phyloP scores from a whole-genome alignment of 2,888 invertebrate genomes.

The Dolichopus griseipennis region DNA sequence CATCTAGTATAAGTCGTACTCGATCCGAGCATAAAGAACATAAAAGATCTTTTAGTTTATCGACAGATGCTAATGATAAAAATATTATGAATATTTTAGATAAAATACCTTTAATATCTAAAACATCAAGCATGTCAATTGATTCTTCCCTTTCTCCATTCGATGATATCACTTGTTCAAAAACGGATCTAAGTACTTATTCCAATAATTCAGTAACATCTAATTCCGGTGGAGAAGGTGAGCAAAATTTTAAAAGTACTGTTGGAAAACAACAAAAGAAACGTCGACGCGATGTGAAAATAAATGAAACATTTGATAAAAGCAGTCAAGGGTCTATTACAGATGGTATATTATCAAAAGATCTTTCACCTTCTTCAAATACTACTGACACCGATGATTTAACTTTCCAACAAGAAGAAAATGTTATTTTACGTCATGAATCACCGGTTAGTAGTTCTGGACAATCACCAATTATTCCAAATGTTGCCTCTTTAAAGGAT shows the following conservation, averaged over 20 bases:
- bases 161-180: constrained; percentile 40
- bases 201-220: constrained; percentile 33
- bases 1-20: constrained; percentile 19
- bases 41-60: constrained; percentile 40
- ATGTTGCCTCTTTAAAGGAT: constrained; percentile 24
- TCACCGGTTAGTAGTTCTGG: constrained; percentile 12
- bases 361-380: constrained; percentile 40
- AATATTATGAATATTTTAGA: constrained; percentile 43
- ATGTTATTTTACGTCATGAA: constrained; percentile 19
- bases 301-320: constrained; percentile 44
- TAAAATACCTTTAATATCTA: constrained; percentile 42
- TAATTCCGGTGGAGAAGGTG: constrained; percentile 26
- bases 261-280: constrained; percentile 30
- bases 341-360: constrained; percentile 42
- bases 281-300: constrained; percentile 38
- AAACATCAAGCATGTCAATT: constrained; percentile 40
- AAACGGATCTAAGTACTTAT: constrained; percentile 39
- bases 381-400: constrained; percentile 42
- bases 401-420: constrained; percentile 43
- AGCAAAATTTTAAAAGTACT: constrained; percentile 16
- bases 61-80: constrained; percentile 27
- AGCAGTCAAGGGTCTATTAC: constrained; percentile 42
- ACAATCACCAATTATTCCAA: neutral
- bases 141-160: constrained; percentile 42
- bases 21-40: constrained; percentile 25